Evolutionary conservation across 2,888 invertebrate species (phyloP).

Genomic region (Cerastoderma edule): DNA sequence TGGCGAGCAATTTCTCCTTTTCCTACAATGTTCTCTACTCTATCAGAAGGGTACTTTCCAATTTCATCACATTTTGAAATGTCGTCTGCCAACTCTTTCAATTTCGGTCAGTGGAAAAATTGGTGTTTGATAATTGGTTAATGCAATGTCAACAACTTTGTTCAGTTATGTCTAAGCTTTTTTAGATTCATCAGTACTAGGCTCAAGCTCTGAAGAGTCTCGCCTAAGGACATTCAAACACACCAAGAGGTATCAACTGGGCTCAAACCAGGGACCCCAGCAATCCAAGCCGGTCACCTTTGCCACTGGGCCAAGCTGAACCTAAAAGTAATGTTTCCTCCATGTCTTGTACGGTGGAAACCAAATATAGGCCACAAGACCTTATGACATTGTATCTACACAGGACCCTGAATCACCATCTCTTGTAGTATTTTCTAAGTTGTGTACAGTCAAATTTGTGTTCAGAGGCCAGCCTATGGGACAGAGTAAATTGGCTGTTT

Average conservation of each 20-base stretch:
- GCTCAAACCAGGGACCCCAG: background rate
- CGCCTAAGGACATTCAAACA: background rate
- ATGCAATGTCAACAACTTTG: background rate
- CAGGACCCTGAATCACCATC: too few relatives aligned
- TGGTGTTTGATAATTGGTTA: background rate
- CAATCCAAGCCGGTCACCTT: background rate
- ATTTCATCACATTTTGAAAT: background rate
- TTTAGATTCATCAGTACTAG: background rate
- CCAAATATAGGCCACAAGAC: too few relatives aligned
- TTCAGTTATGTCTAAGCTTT: background rate
- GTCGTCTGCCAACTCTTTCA: background rate
- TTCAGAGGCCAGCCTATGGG: too few relatives aligned
- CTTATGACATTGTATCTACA: too few relatives aligned
- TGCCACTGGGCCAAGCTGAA: background rate
- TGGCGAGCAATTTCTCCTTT: slow-evolving; percentile 7
- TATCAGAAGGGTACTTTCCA: background rate
- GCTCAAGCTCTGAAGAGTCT: background rate
- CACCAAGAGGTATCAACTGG: background rate
- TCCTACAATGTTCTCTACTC: background rate
- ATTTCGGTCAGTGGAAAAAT: background rate
- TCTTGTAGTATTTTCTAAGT: too few relatives aligned
- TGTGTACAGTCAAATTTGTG: too few relatives aligned
- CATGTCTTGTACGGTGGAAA: too few relatives aligned
- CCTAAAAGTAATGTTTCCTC: too few relatives aligned
- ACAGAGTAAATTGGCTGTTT: too few relatives aligned